Base-by-base conservation (phyloP, 2,797 vertebrate species). In the Cossypha dichroa region DNA sequence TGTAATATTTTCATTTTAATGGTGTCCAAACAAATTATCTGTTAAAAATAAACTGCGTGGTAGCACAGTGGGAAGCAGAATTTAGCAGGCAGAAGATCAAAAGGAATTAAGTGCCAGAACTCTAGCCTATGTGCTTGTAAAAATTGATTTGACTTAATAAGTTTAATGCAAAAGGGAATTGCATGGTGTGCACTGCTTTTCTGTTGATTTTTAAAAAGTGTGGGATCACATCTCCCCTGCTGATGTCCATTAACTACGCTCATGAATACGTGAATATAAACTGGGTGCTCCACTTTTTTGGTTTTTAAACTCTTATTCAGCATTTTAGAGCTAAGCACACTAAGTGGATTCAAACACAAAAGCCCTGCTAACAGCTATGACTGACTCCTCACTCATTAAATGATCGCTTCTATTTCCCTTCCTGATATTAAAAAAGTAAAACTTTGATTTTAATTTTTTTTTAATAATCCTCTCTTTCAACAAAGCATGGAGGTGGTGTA, bases 91-190 rank as follows among this genome's bases (percentile, higher is more conserved):
- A 0, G 94, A 95, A 92, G 94, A 97, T 96, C 94, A 96, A 95
- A 94, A 92, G 62, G 75, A 97, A 97, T 97, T 97, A 97, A 96
- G 85, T 84, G 78, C 70, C 75, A 94, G 66, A 93, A 60, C 73
- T 94, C 69, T 91, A 58, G 83, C n/a, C 83, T 64, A 56, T 58
- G 40, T 68, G 79, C 83, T 96, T 2, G 1, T 94, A 96, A 97
- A 95, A 98, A 97, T 13, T 96, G 93, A 97, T 97, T 96, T 96
- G 97, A 97, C 78, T 97, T 97, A 96, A 33, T 96, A 97, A 95
- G 83, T 96, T 96, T 85, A 94, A 96, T 79, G 85, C 83, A 96
- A 86, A 96, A 88, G 85, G 66, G 85, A 96, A 82, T 86, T 96
- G 52, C 62, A 80, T 85, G 67, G 68, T 84, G 60, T 91, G 93